Evolutionary conservation across 1,140 invertebrate genomes (phyloP).

Genomic region (Neuroterus valhalla): DNA sequence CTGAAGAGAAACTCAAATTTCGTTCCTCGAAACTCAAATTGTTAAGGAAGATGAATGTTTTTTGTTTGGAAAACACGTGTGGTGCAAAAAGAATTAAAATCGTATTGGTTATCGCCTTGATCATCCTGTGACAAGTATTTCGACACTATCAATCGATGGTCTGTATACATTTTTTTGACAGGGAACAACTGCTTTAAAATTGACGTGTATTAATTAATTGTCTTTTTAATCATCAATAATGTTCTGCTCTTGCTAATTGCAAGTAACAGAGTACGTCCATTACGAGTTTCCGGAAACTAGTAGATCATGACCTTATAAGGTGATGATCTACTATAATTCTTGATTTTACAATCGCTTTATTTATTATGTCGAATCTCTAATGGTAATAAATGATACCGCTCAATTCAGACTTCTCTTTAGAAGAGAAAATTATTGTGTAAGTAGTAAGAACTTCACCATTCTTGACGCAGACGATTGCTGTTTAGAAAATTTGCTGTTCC

Average conservation of each 20-base stretch:
- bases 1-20: not conserved
- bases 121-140: not conserved
- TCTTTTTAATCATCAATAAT: slow-evolving; percentile 6
- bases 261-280: slow-evolving; percentile 6
- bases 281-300: slow-evolving; percentile 2
- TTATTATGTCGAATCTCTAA: not conserved
- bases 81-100: not conserved
- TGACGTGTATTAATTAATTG: slow-evolving; percentile 9
- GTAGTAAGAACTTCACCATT: too few species aligned
- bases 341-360: not conserved
- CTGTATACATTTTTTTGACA: slow-evolving; percentile 5
- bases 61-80: not conserved
- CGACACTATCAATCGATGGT: not conserved
- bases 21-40: not conserved
- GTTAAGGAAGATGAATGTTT: not conserved
- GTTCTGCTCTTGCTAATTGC: slow-evolving; percentile 1
- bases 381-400: too few species aligned
- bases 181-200: slow-evolving; percentile 7
- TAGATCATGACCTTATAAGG: too few species aligned
- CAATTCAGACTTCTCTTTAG: too few species aligned
- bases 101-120: not conserved
- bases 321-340: not conserved
- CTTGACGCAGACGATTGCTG: too few species aligned
- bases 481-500: too few species aligned
- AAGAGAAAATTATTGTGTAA: too few species aligned